These are phyloP conservation scores for Colaptes auratus DNA, from an alignment of 2,113 vertebrate genomes.

Conservation along the genomic window DNA sequence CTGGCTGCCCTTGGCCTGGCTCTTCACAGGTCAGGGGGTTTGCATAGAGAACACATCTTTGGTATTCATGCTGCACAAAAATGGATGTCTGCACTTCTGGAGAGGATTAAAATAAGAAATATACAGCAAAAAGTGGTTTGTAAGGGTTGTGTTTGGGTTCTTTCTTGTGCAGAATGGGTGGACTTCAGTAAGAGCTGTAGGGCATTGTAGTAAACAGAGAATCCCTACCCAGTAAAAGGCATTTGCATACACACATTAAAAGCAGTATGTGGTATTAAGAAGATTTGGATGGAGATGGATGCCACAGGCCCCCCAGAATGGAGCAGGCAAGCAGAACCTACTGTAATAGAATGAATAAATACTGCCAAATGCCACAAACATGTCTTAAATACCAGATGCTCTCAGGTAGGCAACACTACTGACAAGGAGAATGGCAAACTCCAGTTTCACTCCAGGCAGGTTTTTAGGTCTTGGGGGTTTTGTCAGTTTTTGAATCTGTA, in stretches of 20 bases:
- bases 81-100: not conserved
- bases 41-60: not conserved
- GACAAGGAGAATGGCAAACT: not conserved
- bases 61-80: conserved; percentile 21
- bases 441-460: conserved; percentile 8
- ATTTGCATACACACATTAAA: conserved; percentile 61
- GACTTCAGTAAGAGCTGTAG: not conserved
- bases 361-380: conserved; percentile 42
- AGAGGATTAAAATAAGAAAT: not conserved
- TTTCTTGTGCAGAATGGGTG: not conserved
- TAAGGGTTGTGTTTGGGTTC: not conserved
- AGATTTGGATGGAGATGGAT: conserved; percentile 53
- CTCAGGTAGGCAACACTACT: conserved; percentile 17
- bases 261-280: conserved; percentile 45
- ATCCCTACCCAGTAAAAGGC: conserved; percentile 43
- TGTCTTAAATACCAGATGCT: conserved; percentile 59
- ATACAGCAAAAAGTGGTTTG: not conserved
- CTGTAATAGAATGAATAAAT: conserved; percentile 44
- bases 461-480: not conserved
- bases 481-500: not conserved
- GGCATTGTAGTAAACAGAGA: not conserved
- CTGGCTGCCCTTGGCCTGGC: not conserved
- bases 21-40: not conserved
- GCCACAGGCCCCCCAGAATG: conserved; percentile 38
- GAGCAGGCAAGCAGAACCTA: conserved; percentile 62